A percentile compares a stretch with the other conserved stretches of the same genome.
Conservation (phyloP, 2,888 invertebrate genomes). For the Stenotaenia linearis region DNA sequence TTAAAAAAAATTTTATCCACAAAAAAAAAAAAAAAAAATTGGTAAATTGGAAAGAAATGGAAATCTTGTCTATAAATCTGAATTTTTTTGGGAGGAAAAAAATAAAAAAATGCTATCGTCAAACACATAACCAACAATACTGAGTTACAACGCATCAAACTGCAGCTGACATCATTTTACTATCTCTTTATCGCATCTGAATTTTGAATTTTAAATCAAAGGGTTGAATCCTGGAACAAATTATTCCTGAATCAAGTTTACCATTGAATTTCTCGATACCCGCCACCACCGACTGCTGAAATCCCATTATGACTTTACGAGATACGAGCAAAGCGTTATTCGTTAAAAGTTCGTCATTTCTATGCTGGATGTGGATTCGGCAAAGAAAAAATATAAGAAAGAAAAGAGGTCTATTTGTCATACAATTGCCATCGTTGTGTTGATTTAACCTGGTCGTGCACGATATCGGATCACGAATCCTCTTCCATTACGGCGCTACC, state of each 20-base stretch:
- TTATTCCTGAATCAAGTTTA: neutral
- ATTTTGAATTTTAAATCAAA: too few relatives aligned
- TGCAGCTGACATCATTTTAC: too few relatives aligned
- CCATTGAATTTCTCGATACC: neutral
- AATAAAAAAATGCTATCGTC: too few relatives aligned
- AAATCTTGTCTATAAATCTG: too few relatives aligned
- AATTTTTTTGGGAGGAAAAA: too few relatives aligned
- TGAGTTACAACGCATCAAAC: too few relatives aligned
- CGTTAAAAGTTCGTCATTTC: neutral
- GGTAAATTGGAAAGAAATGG: too few relatives aligned
- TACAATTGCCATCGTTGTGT: constrained; percentile 9
- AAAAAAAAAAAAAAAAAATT: too few relatives aligned
- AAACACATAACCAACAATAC: too few relatives aligned
- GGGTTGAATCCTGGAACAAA: neutral
- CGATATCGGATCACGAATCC: constrained; percentile 9
- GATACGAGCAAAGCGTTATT: neutral
- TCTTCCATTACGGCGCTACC: neutral
- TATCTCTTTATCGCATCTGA: too few relatives aligned
- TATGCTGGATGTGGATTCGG: neutral
- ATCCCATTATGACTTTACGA: too few relatives aligned
- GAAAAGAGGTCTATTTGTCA: neutral
- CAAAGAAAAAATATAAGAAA: neutral
- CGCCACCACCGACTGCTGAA: neutral
- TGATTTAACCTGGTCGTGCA: constrained; percentile 9
- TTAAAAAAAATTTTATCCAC: too few relatives aligned